phyloP scores from a whole-genome alignment of 2,797 vertebrate genomes.

The Sorex maritimensis region DNA sequence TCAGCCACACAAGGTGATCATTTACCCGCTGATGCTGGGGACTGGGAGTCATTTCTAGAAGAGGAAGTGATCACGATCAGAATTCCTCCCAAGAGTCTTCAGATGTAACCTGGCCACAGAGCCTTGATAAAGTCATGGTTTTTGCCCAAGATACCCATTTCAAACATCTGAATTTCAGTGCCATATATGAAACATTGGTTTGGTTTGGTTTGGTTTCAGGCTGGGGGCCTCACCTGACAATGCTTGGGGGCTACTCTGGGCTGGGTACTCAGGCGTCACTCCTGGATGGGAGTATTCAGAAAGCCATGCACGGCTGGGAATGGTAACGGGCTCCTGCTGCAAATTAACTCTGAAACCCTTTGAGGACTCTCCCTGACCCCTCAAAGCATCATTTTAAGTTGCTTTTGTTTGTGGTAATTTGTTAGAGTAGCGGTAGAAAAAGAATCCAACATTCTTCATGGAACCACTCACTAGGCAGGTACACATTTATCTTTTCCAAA shows the following conservation, averaged over 20 bases:
- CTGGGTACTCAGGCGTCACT: too few relatives aligned
- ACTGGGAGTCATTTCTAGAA: neutral
- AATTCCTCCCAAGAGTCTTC: neutral
- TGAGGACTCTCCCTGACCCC: too few relatives aligned
- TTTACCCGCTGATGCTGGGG: neutral
- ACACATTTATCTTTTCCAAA: neutral
- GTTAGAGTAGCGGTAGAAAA: neutral
- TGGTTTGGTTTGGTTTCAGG: too few relatives aligned
- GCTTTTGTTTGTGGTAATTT: neutral
- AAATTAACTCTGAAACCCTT: too few relatives aligned
- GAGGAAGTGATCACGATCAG: neutral
- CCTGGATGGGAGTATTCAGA: too few relatives aligned
- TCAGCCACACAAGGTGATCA: neutral
- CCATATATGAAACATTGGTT: too few relatives aligned
- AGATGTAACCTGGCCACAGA: neutral
- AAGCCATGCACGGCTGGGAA: too few relatives aligned
- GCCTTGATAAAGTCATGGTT: neutral
- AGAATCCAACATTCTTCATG: neutral
- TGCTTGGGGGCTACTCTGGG: too few relatives aligned
- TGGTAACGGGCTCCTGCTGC: too few relatives aligned
- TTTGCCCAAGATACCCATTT: neutral
- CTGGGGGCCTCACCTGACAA: too few relatives aligned
- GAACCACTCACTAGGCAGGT: neutral
- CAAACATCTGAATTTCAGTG: neutral
- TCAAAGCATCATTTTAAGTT: neutral